phyloP scores from a whole-genome alignment of 92 coral and sea anemone species.

The Umimayanthus chanpuru region DNA sequence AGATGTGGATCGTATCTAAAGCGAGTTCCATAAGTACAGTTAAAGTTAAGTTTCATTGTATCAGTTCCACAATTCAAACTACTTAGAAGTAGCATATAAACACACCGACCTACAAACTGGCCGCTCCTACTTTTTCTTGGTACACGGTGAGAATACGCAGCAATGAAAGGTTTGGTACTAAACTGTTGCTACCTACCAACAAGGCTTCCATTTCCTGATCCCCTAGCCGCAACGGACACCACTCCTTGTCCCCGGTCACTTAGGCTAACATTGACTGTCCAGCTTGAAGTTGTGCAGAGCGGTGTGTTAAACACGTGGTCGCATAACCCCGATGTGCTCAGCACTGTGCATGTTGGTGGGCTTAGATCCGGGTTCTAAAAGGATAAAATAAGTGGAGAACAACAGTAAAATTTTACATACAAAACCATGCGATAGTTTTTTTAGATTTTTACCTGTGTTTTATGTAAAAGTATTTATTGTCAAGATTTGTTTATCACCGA shows the following conservation, averaged over 20 bases:
- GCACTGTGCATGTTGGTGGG: constrained; percentile 50
- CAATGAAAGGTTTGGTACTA: neutral
- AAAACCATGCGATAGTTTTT: neutral
- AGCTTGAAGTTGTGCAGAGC: constrained; percentile 33
- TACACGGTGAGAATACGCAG: no score
- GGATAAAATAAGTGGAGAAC: neutral
- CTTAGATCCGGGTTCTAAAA: constrained; percentile 43
- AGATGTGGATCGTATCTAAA: no score
- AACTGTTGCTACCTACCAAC: constrained; percentile 11
- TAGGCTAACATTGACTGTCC: constrained; percentile 39
- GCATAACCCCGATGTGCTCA: constrained; percentile 33
- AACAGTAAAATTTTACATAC: neutral
- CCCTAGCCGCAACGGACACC: constrained; percentile 37
- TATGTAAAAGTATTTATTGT: no score
- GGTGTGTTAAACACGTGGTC: constrained; percentile 7
- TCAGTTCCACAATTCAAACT: no score
- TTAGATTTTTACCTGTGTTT: no score
- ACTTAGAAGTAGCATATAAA: no score
- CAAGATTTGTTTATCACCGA: no score
- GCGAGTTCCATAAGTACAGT: no score
- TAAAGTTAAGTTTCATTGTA: no score
- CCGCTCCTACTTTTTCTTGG: no score
- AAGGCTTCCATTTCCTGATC: constrained; percentile 37
- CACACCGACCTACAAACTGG: no score
- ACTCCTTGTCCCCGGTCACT: constrained; percentile 51